Evolutionary conservation across 2,888 invertebrate genomes (phyloP), one percentile per base, ranked within the genome.

Genomic region (Abrostola triplasia): DNA sequence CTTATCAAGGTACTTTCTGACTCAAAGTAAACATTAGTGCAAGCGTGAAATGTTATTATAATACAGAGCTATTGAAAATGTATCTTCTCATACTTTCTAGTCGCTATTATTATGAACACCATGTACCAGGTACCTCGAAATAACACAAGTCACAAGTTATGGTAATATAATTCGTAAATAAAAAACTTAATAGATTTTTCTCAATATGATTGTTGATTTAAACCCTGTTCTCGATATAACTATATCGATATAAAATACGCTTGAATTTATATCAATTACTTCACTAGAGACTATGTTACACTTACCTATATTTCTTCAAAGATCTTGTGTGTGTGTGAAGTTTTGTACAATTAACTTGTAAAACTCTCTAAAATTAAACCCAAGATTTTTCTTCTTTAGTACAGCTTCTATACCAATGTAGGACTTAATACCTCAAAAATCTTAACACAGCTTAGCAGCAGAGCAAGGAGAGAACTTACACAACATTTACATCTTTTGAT

Each of bases 1-100:
- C 12, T 72, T 71, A 68, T 75, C 69, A 53, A 66, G 44, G 44
- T 47, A 47, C 44, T 47, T 47, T 47, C 8, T 5, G 48, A 59
- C 59, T 65, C 59, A 49, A 55, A 65, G 49, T 47, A 40, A n/a
- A 42, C 35, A 40, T 10, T 5, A 37, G 13, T 37, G 41, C 7
- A 10, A 24, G 6, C 6, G 36, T 35, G 58, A 51, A 35, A 44
- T 51, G 10, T 40, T 35, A 52, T 35, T 47, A 47, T 47, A 47
- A 47, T 47, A 47, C 44, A 6, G 13, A 13, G 44, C 44, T 10
- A 47, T 47, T 47, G 44, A 47, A 47, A 13, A 47, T 47, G 44
- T 24, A 47, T 47, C 44, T 47, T 47, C 44, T 24, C 44, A 47
- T 47, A 47, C 44, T 47, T 47, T 47, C 44, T 47, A 13, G 44